phyloP scores from a whole-genome alignment of 2,888 invertebrate genomes.

The Euclidia mi region DNA sequence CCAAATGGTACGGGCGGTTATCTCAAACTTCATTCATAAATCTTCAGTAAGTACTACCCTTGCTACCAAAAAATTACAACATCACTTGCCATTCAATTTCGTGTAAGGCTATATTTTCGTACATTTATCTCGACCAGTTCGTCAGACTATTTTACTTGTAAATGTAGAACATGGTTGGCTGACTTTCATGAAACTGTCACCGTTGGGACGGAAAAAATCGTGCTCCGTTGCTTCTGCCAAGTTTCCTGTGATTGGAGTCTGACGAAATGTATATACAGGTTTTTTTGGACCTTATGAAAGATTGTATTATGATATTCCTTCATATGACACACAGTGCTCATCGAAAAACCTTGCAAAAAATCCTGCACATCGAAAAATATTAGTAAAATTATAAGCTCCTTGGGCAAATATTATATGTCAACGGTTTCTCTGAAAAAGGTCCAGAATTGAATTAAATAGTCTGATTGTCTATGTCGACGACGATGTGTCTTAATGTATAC shows the following conservation, averaged over 20 bases:
- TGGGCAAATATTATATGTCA: too few species aligned
- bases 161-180: constrained; percentile 52
- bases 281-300: constrained; percentile 5
- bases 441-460: too few species aligned
- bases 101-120: constrained; percentile 24
- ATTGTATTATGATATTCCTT: neutral
- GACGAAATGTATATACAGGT: neutral
- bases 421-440: too few species aligned
- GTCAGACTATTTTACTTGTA: constrained; percentile 55
- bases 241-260: constrained; percentile 31
- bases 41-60: neutral
- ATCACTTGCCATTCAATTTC: constrained; percentile 7
- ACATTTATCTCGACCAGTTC: constrained; percentile 33
- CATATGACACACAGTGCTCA: too few species aligned
- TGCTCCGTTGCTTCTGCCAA: constrained; percentile 37
- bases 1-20: neutral
- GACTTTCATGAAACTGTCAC: constrained; percentile 59
- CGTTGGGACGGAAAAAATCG: constrained; percentile 54
- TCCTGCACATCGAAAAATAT: too few species aligned
- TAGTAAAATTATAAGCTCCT: too few species aligned
- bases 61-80: neutral
- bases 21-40: too few species aligned
- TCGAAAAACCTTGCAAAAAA: too few species aligned
- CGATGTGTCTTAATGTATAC: too few species aligned
- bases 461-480: too few species aligned